Base-by-base conservation (phyloP, 2,888 invertebrate genomes). In the Agrotis segetum region DNA sequence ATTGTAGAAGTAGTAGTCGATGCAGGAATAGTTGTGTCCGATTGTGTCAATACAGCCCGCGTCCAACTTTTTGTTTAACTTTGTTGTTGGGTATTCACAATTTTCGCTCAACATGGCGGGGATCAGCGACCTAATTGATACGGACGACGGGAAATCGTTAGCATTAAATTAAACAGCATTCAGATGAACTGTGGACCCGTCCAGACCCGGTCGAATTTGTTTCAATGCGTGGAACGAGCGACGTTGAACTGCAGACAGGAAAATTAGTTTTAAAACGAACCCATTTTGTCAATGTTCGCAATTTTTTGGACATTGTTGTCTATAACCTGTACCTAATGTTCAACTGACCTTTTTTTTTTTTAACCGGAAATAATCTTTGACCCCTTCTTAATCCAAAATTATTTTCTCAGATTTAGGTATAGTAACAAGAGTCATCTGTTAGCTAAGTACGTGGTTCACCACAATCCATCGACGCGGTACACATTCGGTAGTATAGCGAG, bases 11-110 rank as follows among this genome's bases (percentile, higher is more conserved):
- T 70, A 21, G 52, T 55, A 52, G 58, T 67, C 17, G 16, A 58
- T 19, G 61, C 47, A 67, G 76, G 46, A 56, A 60, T 64, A 77
- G 68, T 67, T 58, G 56, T 64, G 72, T 71, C 58, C 49, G 58
- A 58, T 19, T 50, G 58, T 65, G 74, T 69, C 83, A 83, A 73
- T 73, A 68, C 55, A 74, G 44, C 47, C 62, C 52, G 53, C 63
- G 83, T 74, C 47, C 29, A 56, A 60, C 79, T 68, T 78, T 82
- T 78, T 78, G 79, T 82, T 78, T 24, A 46, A 78, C 79, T 73
- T 67, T 73, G 74, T 82, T 78, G 73, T 82, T 63, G 44, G 19
- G 11, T n/a, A 79, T 79, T 74, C 66, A 79, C 66, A 66, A 73
- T 83, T 68, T 79, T 73, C 59, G 62, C 44, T 60, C 29, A 66